Conservation (phyloP, 2,888 invertebrate genomes). For the Biston betularia region DNA sequence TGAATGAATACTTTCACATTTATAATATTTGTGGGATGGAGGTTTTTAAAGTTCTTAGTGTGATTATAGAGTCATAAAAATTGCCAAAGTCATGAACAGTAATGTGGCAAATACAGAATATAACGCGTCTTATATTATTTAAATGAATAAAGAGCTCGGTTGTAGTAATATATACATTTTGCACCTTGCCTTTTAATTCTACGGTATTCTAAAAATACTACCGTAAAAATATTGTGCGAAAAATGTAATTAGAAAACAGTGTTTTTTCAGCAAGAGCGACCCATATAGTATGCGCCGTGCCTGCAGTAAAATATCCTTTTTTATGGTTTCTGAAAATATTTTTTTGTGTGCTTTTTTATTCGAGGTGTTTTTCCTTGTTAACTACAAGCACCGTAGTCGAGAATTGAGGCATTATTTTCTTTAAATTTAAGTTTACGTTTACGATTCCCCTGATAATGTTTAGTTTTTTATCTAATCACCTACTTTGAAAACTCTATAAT, state of each 20-base stretch:
- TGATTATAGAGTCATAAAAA: too few species aligned
- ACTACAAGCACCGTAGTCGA: conserved; percentile 17
- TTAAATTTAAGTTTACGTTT: too few species aligned
- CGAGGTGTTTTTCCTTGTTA: conserved; percentile 29
- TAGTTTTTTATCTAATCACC: too few species aligned
- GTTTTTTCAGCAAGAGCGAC: neutral
- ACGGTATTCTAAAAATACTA: neutral
- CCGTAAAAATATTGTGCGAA: conserved; percentile 4
- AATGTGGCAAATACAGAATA: neutral
- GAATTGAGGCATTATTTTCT: conserved; percentile 2
- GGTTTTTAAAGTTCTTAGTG: too few species aligned
- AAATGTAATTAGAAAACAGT: conserved; percentile 25
- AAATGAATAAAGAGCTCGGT: neutral
- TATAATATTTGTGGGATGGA: too few species aligned
- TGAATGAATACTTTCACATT: too few species aligned
- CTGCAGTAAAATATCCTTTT: conserved; percentile 29
- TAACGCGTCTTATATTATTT: neutral
- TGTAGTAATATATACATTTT: neutral
- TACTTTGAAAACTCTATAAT: too few species aligned
- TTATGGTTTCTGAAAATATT: conserved; percentile 19
- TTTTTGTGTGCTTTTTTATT: conserved; percentile 29
- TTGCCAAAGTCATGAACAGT: too few species aligned
- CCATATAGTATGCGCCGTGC: conserved; percentile 14
- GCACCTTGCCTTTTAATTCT: neutral
- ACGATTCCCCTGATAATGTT: too few species aligned